Evolutionary conservation across 2,888 invertebrate species (phyloP), one percentile per base, ranked within the genome.

Genomic region (Apeira syringaria): DNA sequence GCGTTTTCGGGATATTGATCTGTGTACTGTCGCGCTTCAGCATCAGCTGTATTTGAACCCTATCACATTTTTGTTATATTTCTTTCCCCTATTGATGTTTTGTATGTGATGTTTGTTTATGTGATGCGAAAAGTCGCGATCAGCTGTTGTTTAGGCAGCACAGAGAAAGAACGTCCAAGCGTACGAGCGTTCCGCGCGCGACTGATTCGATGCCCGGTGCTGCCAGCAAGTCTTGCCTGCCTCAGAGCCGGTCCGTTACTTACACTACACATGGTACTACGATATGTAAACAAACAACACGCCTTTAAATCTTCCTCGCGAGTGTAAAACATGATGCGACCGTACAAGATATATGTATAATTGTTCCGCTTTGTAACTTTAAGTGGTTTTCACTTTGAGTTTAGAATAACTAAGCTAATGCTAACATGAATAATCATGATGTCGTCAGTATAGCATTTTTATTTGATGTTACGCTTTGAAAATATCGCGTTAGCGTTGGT

Each of bases 181-280:
- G 70, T 61, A 64, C 80, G 71, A 64, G 65, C 79, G 70, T 66
- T 64, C 77, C 75, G 81, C 86, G 80, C 81, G 80, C 86, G 81
- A 86, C 86, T 83, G 82, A 74, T 75, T 70, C 68, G 46, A 29
- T 47, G 40, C 41, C 50, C 47, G 40, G 47, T 67, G 46, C 32
- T 48, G 40, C 43, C 50, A 49, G 40, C 47, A 46, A 48, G 51
- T 58, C 42, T 50, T 56, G 55, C 47, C 50, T 48, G 46, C 45
- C 42, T 44, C 50, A 31, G 27, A 34, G 30, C 41, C 78, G 74
- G 67, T 59, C 81, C 81, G 80, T 80, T 81, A 80, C 72, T 70
- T 78, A 79, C 83, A 78, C 82, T 78, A 79, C 83, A 79, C 82
- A 76, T 74, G 74, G 68, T 84, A 84, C 80, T 83, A 86, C 80